phyloP scores from a whole-genome alignment of 2,113 vertebrate species.

The Pedionomus torquatus region DNA sequence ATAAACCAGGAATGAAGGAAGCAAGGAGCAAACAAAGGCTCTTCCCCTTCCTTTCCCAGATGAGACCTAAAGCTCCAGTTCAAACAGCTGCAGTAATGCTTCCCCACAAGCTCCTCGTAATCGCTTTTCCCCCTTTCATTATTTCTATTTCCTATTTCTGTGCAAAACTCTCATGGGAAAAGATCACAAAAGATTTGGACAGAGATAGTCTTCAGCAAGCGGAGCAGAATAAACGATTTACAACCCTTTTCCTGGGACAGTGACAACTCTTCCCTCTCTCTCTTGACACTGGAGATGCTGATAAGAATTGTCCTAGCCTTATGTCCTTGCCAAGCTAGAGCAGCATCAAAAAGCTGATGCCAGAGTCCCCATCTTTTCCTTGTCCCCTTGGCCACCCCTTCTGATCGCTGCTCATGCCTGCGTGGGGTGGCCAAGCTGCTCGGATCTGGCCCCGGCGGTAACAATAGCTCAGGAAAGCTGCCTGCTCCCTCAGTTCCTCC shows the following conservation, averaged over 20 bases:
- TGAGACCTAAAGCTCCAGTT: neutral
- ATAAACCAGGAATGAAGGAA: neutral
- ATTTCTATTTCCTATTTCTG: conserved; percentile 1
- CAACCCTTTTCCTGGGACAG: neutral
- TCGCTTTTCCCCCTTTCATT: neutral
- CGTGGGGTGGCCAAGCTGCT: accelerated
- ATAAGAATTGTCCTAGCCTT: neutral
- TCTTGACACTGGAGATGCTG: neutral
- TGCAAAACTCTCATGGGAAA: neutral
- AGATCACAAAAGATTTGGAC: neutral
- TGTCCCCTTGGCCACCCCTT: neutral
- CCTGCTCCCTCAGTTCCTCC: conserved; percentile 15
- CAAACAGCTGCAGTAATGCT: neutral
- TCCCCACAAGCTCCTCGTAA: neutral
- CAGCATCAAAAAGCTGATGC: neutral
- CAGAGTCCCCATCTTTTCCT: neutral
- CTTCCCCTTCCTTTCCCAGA: neutral
- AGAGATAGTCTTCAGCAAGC: neutral
- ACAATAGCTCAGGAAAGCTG: conserved; percentile 33
- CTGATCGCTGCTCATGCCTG: neutral
- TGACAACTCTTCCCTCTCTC: neutral
- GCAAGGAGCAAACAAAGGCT: neutral
- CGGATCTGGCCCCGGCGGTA: neutral
- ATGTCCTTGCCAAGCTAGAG: neutral
- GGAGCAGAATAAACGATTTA: neutral